A percentile compares a stretch with the other conserved stretches of the same genome.
These are phyloP conservation scores for Entomyzon cyanotis DNA, from an alignment of 2,113 vertebrate genomes.

Conservation along the genomic window DNA sequence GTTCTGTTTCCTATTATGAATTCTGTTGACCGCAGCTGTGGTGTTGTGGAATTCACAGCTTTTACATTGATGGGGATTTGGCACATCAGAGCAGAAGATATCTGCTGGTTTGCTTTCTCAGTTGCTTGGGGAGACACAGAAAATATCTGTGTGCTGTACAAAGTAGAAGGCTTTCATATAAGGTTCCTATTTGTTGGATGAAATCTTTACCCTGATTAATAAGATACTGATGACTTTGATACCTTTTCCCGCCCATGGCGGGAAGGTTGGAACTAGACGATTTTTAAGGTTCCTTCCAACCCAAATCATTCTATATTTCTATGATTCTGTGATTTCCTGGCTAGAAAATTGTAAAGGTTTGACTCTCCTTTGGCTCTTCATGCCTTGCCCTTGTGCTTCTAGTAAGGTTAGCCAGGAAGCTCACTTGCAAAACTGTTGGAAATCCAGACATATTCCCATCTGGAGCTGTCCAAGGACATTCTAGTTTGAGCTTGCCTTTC, in stretches of 20 bases:
- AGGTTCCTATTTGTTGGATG: background rate
- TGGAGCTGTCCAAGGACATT: background rate
- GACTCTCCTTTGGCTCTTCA: background rate
- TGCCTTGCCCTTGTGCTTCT: background rate
- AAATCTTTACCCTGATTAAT: background rate
- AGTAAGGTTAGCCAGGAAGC: background rate
- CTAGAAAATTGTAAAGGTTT: background rate
- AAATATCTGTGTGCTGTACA: background rate
- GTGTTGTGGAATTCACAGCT: background rate
- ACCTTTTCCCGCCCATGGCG: accelerated
- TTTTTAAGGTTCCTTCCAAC: background rate
- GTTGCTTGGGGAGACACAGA: background rate
- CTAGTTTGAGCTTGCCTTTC: background rate
- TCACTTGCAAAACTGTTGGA: background rate
- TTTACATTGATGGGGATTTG: background rate
- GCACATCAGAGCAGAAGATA: background rate
- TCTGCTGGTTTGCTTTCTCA: background rate
- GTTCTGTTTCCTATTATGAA: background rate
- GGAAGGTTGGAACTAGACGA: background rate
- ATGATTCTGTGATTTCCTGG: background rate
- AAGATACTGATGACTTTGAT: background rate
- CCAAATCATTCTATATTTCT: background rate
- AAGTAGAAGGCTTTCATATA: background rate
- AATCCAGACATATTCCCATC: background rate
- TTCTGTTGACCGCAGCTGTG: background rate